A percentile compares a stretch with the other conserved stretches of the same genome.
phyloP scores from a whole-genome alignment of 2,888 invertebrate species.

The Athalia rosae region DNA sequence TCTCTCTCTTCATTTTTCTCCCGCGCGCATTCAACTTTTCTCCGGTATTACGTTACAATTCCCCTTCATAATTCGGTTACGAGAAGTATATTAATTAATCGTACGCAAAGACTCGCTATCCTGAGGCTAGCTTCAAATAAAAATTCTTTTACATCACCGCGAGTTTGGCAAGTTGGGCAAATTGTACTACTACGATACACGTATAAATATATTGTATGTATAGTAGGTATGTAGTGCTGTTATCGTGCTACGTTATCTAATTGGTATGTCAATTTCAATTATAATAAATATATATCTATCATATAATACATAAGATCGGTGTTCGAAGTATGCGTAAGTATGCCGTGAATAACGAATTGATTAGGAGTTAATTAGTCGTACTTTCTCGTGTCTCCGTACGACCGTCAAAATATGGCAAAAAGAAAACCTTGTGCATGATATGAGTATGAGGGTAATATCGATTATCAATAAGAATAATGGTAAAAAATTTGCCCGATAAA shows the following conservation, averaged over 20 bases:
- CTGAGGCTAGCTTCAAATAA: neutral
- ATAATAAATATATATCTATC: no score
- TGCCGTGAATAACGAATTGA: no score
- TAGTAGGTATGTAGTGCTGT: neutral
- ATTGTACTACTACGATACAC: constrained; percentile 63
- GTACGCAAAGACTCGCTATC: constrained; percentile 51
- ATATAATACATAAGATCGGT: no score
- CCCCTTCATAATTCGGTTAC: constrained; percentile 68
- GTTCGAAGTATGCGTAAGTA: no score
- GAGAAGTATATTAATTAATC: constrained; percentile 71
- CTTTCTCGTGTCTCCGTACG: no score
- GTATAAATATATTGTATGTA: constrained; percentile 30
- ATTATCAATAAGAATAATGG: neutral
- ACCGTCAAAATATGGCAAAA: neutral
- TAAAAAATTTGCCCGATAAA: constrained; percentile 9
- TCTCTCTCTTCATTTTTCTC: neutral
- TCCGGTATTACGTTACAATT: neutral
- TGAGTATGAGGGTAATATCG: neutral
- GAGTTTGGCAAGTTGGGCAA: constrained; percentile 72
- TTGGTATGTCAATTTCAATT: no score
- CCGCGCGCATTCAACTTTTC: neutral
- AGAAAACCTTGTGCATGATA: neutral
- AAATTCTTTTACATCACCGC: constrained; percentile 50
- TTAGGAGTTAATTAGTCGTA: no score
- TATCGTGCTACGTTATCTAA: neutral